Base-by-base conservation (phyloP, 2,113 vertebrate species). In the Seriola dumerili region DNA sequence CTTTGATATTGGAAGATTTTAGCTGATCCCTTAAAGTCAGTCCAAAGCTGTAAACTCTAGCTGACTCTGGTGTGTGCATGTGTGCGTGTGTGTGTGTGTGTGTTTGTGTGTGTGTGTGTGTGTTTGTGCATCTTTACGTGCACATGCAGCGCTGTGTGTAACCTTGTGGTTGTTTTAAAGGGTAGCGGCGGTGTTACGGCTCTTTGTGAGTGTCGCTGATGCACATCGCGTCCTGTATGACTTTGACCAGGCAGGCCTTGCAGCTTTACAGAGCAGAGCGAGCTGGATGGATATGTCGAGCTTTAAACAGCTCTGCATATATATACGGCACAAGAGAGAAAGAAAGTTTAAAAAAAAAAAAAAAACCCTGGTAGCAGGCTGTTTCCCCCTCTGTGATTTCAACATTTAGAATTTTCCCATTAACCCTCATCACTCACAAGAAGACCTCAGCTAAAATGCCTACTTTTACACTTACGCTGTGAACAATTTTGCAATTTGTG, bases 401-500 rank as follows among this genome's bases (percentile, higher is more conserved):
- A 90, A 90, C 83, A 87, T 91, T 88, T 81, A 23, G 72, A 84
- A 88, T 85, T 80, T 90, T 88, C 78, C 85, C 81, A 90, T 91
- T 92, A 93, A 93, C 85, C 89, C 78, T 73, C 81, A 86, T 91
- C 75, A 87, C 76, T 84, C 78, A 79, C 72, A 76, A 77, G 71
- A 64, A 85, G 89, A 89, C 90, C 92, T 72, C 78, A 32, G 72
- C 67, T 71, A 64, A 85, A 88, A 88, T 63, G 74, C 74, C 82
- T 86, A 83, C 71, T 90, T 90, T 93, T 84, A 91, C 88, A 78
- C 86, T 83, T 85, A 50, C 19, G 66, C 80, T 61, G 76, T 74
- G 86, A 80, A 90, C 93, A 91, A 79, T 93, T 92, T 85, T 44
- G 81, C 80, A 87, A 91, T 93, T 92, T 94, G 81, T 46, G 75